Evolutionary conservation across 35 echinoderm and acorn worm species (phyloP), one percentile per base, ranked within the genome.

Genomic region (Anneissia japonica): DNA sequence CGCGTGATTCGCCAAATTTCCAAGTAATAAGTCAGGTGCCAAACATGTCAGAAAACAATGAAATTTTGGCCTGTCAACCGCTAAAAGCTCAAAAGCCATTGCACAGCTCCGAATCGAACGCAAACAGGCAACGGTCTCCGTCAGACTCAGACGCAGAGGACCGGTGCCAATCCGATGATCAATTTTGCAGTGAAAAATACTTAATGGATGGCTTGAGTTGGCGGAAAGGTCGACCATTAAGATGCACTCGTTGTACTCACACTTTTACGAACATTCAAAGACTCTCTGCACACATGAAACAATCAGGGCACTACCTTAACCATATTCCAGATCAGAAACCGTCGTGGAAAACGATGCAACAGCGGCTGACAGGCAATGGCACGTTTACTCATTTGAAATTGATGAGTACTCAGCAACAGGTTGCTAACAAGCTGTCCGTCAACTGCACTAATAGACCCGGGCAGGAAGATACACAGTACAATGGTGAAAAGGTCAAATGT

Each of bases 271-370:
- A 84, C 84, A 76, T 90, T 46, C 88, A 83, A 32, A 76, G 75
- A 30, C 51, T 90, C 12, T 77, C 88, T 46, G 76, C 83, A 51
- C 88, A 90, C 74, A 90, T 90, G 82, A 90, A 83, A 38, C 81
- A 90, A 37, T 84, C 88, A 26, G 88, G 88, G 46, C 88, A 90
- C 35, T 90, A 84, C 30, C 79, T 81, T 31, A 81, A 56, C 28
- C 74, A 81, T 43, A 45, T 73, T 78, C 21, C 45, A 21, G 85
- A 78, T 55, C 28, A 64, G 51, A 64, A 64, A 64, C 51, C 7
- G 2, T 64, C 26, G 51, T 36, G 79, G 79, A 81, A 39, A 29
- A 38, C 36, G 26, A 38, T 81, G 35, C 35, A 39, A 37, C 79
- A 37, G 36, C 38, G 51, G 13, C 79, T 37, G 79, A 81, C 79